Conservation (phyloP, 2,888 invertebrate species). For the Alsophila aescularia region DNA sequence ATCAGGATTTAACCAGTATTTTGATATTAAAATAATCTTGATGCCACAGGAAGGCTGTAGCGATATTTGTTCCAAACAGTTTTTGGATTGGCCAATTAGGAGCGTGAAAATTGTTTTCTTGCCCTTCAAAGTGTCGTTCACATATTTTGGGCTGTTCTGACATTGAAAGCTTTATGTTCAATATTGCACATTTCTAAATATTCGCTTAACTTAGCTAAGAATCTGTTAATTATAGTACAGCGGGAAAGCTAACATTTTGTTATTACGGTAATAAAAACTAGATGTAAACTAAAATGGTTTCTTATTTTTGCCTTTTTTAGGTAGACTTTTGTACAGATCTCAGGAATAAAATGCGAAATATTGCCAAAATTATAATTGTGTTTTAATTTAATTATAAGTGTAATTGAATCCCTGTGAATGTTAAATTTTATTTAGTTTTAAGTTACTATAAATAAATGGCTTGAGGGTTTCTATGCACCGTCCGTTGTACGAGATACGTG, state of each 20-base stretch:
- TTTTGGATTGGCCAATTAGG: too few species aligned
- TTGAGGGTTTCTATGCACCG: background rate
- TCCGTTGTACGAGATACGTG: too few species aligned
- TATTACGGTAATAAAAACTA: conserved; percentile 8
- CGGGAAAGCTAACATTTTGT: background rate
- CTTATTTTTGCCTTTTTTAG: conserved; percentile 40
- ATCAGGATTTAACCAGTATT: too few species aligned
- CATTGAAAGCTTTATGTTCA: background rate
- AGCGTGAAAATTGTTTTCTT: background rate
- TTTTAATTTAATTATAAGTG: conserved; percentile 38
- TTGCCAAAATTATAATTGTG: conserved; percentile 20
- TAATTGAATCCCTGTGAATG: conserved; percentile 31
- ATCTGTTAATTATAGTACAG: background rate
- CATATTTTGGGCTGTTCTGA: too few species aligned
- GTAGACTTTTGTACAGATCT: conserved; percentile 38
- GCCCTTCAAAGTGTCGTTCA: too few species aligned
- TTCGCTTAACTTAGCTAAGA: background rate
- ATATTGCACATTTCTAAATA: background rate
- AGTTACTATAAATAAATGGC: background rate
- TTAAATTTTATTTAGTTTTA: conserved; percentile 16
- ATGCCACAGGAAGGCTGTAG: too few species aligned
- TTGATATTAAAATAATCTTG: too few species aligned
- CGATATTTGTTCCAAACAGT: too few species aligned
- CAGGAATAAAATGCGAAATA: conserved; percentile 40
- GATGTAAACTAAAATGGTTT: conserved; percentile 17